Conservation (phyloP, 2,797 vertebrate genomes). For the Karalla daura region DNA sequence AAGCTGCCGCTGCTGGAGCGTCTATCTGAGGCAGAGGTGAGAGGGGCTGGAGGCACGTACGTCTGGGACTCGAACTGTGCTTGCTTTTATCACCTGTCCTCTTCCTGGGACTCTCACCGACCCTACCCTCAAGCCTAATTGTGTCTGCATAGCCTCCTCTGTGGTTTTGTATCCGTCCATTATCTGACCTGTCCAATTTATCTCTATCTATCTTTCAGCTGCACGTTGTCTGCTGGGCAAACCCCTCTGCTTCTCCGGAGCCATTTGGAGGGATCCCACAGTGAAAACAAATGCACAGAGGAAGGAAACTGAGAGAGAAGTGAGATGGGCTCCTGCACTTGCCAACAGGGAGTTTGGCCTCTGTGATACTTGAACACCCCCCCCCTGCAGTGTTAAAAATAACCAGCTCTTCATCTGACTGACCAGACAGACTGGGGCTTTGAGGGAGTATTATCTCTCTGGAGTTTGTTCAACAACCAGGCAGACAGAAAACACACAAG, state of each 20-base stretch:
- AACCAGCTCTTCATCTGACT: slow-evolving; percentile 76
- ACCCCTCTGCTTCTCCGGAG: slow-evolving; percentile 53
- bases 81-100: slow-evolving; percentile 66
- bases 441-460: slow-evolving; percentile 81
- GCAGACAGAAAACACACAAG: slow-evolving; percentile 56
- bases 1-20: slow-evolving; percentile 24
- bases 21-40: slow-evolving; percentile 27
- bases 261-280: slow-evolving; percentile 51
- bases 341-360: slow-evolving; percentile 55
- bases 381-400: slow-evolving; percentile 80
- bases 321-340: slow-evolving; percentile 51
- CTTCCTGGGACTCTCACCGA: slow-evolving; percentile 42
- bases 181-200: slow-evolving; percentile 63
- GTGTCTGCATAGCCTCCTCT: slow-evolving; percentile 67
- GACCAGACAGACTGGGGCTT: slow-evolving; percentile 79
- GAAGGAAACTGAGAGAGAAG: slow-evolving; percentile 42
- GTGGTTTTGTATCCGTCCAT: slow-evolving; percentile 59
- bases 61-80: slow-evolving; percentile 47
- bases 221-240: slow-evolving; percentile 46
- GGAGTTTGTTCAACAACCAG: slow-evolving; percentile 72
- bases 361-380: slow-evolving; percentile 70
- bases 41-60: slow-evolving; percentile 35
- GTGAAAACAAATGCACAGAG: slow-evolving; percentile 57
- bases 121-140: slow-evolving; percentile 52
- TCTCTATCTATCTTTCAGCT: slow-evolving; percentile 63